Evolutionary conservation across 2,113 vertebrate genomes (phyloP).

Genomic region (Erythrolamprus reginae): DNA sequence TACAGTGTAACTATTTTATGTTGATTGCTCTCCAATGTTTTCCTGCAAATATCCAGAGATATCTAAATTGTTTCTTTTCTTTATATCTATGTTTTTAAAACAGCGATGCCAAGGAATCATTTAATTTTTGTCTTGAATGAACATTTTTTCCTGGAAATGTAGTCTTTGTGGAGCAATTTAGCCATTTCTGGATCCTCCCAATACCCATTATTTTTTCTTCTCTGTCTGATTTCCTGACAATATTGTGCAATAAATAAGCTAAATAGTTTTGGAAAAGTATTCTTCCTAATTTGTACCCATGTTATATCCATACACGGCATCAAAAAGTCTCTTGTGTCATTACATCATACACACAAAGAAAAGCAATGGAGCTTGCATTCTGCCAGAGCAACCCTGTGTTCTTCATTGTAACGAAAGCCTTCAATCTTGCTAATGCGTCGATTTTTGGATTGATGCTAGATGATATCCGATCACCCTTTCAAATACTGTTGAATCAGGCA

Average conservation of each 20-base stretch:
- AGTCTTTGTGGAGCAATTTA: background rate
- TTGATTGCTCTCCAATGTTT: background rate
- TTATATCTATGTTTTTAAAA: background rate
- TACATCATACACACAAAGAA: background rate
- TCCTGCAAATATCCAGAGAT: background rate
- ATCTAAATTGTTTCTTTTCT: background rate
- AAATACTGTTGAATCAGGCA: background rate
- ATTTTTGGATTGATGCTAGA: background rate
- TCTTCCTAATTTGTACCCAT: background rate
- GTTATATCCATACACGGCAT: background rate
- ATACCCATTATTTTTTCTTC: background rate
- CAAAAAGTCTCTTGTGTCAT: background rate
- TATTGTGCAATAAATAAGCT: background rate
- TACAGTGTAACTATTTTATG: background rate
- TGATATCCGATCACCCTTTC: background rate
- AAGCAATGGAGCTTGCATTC: background rate
- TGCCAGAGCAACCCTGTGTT: background rate
- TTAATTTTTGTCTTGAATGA: background rate
- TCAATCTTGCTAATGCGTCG: background rate
- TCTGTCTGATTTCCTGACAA: background rate
- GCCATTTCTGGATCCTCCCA: background rate
- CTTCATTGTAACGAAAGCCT: background rate
- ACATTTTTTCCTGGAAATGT: background rate
- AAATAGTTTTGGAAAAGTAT: background rate
- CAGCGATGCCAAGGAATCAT: background rate